These are phyloP conservation scores for Callyntrura guangdongensis DNA, from an alignment of 2,888 invertebrate species.

Conservation along the genomic window DNA sequence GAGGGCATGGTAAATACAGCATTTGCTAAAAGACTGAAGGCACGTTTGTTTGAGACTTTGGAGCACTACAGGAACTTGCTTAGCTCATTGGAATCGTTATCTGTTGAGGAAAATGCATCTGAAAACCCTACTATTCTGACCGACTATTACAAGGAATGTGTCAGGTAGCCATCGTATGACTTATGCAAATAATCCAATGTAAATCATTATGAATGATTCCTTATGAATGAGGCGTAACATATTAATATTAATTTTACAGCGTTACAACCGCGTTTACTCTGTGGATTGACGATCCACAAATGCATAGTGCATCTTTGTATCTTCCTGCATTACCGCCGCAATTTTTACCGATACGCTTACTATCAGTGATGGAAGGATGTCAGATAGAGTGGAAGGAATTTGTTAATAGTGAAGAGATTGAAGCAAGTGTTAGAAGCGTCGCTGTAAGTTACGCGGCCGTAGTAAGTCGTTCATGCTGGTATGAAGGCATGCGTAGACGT, in stretches of 20 bases:
- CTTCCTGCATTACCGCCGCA: constrained; percentile 91
- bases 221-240: not conserved
- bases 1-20: constrained; percentile 90
- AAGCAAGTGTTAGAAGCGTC: constrained; percentile 54
- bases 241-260: constrained; percentile 85
- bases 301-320: constrained; percentile 90
- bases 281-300: constrained; percentile 93
- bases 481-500: constrained; percentile 69
- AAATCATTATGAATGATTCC: not conserved
- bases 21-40: constrained; percentile 90
- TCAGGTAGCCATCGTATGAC: constrained; percentile 85
- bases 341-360: constrained; percentile 88
- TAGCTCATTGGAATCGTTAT: constrained; percentile 52
- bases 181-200: not conserved
- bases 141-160: constrained; percentile 85
- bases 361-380: constrained; percentile 88
- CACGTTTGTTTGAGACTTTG: constrained; percentile 88
- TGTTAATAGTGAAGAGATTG: constrained; percentile 79
- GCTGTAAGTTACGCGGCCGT: constrained; percentile 73
- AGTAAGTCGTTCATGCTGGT: constrained; percentile 80
- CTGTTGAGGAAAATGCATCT: constrained; percentile 74
- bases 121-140: constrained; percentile 80
- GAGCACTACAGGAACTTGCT: constrained; percentile 85
- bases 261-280: constrained; percentile 89
- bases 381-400: constrained; percentile 85